These are phyloP conservation scores for Lycaena phlaeas DNA, from an alignment of 2,888 invertebrate genomes.

Conservation along the genomic window DNA sequence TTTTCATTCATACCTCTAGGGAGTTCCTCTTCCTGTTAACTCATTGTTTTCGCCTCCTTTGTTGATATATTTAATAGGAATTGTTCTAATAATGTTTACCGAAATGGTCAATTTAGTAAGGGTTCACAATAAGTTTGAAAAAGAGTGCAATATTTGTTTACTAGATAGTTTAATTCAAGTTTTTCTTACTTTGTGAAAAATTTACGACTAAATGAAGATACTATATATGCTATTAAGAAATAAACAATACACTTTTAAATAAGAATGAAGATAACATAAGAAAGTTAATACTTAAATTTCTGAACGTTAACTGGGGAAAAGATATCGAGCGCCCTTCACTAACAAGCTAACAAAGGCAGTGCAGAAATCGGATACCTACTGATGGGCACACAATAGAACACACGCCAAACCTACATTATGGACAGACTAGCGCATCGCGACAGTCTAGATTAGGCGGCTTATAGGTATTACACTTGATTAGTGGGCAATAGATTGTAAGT, in stretches of 20 bases:
- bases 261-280: too few relatives aligned
- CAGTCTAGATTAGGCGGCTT: conserved; percentile 27
- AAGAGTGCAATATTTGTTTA: too few relatives aligned
- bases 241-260: too few relatives aligned
- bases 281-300: too few relatives aligned
- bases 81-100: background rate
- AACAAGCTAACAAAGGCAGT: conserved; percentile 10
- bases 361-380: conserved; percentile 14
- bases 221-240: too few relatives aligned
- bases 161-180: too few relatives aligned
- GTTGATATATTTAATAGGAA: conserved; percentile 12
- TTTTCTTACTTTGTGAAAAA: too few relatives aligned
- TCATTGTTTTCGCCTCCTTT: conserved; percentile 20
- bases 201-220: too few relatives aligned
- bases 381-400: conserved; percentile 14
- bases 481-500: conserved; percentile 28
- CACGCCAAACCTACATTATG: conserved; percentile 12
- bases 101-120: background rate
- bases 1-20: conserved; percentile 34
- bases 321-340: background rate
- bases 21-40: conserved; percentile 20
- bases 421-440: conserved; percentile 17
- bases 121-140: too few relatives aligned
- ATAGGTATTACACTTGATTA: conserved; percentile 37
- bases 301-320: too few relatives aligned